A percentile compares a stretch with the other conserved stretches of the same genome.
phyloP scores from a whole-genome alignment of 2,113 vertebrate species.

The Vombatus ursinus region DNA sequence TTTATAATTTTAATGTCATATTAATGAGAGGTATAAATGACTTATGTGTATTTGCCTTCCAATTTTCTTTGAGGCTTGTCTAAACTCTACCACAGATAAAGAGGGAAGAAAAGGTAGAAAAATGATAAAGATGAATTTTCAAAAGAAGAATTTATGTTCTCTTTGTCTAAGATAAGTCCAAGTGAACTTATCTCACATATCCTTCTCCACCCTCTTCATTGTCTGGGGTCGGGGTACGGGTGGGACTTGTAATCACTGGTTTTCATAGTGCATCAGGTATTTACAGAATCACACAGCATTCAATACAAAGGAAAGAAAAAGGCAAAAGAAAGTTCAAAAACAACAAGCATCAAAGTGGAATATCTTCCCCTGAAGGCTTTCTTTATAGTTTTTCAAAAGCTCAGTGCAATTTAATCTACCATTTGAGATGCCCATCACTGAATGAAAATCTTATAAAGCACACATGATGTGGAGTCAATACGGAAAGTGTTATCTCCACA shows the following conservation, averaged over 20 bases:
- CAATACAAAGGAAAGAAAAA: conserved; percentile 45
- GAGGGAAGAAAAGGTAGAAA: conserved; percentile 42
- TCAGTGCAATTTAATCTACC: background rate
- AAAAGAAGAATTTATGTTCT: conserved; percentile 45
- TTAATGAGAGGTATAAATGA: conserved; percentile 59
- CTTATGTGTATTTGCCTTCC: conserved; percentile 45
- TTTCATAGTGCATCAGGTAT: conserved; percentile 18
- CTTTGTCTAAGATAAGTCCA: conserved; percentile 52
- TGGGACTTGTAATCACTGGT: background rate
- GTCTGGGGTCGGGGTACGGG: background rate
- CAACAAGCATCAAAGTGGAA: background rate
- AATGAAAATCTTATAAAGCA: background rate
- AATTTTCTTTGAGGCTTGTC: conserved; percentile 54
- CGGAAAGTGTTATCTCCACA: background rate
- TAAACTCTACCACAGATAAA: conserved; percentile 25
- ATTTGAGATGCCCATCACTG: background rate
- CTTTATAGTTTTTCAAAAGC: background rate
- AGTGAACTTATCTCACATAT: conserved; percentile 5
- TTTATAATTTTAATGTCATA: conserved; percentile 62
- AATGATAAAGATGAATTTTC: conserved; percentile 67
- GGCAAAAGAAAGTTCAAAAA: conserved; percentile 42
- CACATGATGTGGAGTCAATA: background rate
- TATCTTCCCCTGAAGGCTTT: background rate
- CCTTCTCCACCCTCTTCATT: background rate
- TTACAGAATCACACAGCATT: conserved; percentile 44